Evolutionary conservation across 23 tunicate genomes (phyloP), one percentile per base, ranked within the genome.

Genomic region (Diplosoma virens): DNA sequence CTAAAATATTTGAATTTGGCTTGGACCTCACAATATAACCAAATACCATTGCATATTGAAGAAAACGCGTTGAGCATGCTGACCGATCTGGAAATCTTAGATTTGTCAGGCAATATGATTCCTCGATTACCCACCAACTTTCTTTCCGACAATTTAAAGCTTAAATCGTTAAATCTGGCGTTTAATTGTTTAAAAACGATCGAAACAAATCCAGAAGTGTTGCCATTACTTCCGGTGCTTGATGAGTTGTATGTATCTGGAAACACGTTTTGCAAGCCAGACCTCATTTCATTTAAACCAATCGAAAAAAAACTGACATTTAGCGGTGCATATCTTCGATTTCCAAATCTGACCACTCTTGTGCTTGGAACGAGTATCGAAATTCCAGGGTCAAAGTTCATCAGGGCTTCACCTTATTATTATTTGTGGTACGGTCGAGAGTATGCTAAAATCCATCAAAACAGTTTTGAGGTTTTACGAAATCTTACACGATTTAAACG

Each of bases 31-130:
- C 34, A 61, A 29, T 61, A 61, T 61, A n/a, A 3, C 9, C 9
- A 27, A 6, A 5, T 4, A 26, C 34, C 35, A 5, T 22, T 61
- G 17, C 34, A 61, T 5, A 61, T 61, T 29, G 35, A 61, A 29
- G 9, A 28, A 5, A 17, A 29, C 35, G 34, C 69, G 9, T 29
- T 61, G 23, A 29, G 17, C 7, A 4, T 4, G 9, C 30, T 61
- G 18, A 61, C 3, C 5, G 30, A 61, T 22, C 21, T 61, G 35
- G 35, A 61, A 29, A 17, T 27, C 30, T 61, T 61, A 35, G 69
- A 61, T 29, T 61, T 61, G 30, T 61, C 69, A 4, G 69, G 35
- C 28, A 61, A 61, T n/a, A 28, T 61, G 69, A 28, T 61, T 28
- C 6, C 6, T 5, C 28, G 9, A 3, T 29, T 28, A 5, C 18